phyloP scores from a whole-genome alignment of 2,888 invertebrate species.

The Zaprionus obscuricornis region DNA sequence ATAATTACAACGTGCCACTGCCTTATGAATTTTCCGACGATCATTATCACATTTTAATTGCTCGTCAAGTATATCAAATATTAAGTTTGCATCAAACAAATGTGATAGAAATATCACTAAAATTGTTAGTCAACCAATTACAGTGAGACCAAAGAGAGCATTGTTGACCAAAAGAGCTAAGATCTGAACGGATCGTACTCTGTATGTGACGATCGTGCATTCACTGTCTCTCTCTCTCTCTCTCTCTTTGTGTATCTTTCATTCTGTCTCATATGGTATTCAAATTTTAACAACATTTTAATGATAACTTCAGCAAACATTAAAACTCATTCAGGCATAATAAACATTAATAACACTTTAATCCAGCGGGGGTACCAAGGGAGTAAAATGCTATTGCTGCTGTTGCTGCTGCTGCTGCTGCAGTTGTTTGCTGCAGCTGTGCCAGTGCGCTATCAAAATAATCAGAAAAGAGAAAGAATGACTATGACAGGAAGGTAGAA shows the following conservation, averaged over 20 bases:
- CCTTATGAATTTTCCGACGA: background rate
- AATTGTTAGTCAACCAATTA: constrained; percentile 53
- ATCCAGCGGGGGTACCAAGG: constrained; percentile 52
- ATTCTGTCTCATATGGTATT: constrained; percentile 72
- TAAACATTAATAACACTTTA: constrained; percentile 82
- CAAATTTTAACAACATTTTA: constrained; percentile 81
- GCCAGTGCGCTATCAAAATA: constrained; percentile 72
- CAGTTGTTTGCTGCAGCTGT: constrained; percentile 46
- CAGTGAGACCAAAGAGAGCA: constrained; percentile 54
- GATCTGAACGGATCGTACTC: constrained; percentile 22
- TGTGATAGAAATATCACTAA: too few species aligned
- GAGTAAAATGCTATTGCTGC: too few species aligned
- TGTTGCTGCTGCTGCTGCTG: too few species aligned
- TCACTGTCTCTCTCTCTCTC: too few species aligned
- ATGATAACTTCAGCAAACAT: constrained; percentile 80
- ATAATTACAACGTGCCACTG: background rate
- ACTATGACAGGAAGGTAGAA: background rate
- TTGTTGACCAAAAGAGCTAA: constrained; percentile 39
- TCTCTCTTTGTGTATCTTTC: too few species aligned
- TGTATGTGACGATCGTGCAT: constrained; percentile 31
- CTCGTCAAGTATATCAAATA: too few species aligned
- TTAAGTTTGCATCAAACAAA: too few species aligned
- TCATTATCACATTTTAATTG: background rate
- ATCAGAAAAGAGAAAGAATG: constrained; percentile 50
- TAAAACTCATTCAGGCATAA: constrained; percentile 81